Evolutionary conservation across 2,888 invertebrate species (phyloP).

Genomic region (Habrosyne pyritoides): DNA sequence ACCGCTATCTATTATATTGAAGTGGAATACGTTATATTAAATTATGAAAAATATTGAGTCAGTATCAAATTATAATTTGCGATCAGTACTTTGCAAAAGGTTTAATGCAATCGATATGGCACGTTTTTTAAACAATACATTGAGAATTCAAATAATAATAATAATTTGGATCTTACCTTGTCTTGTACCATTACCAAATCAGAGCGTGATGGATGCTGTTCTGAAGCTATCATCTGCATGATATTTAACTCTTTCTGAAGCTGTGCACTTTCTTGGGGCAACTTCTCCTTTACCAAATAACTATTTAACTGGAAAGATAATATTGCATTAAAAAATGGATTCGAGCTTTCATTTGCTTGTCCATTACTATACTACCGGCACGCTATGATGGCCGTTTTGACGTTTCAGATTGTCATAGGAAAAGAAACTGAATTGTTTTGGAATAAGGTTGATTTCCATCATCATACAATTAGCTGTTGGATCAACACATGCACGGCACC

Average conservation of each 20-base stretch:
- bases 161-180: slow-evolving; percentile 72
- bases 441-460: no score
- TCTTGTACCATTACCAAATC: slow-evolving; percentile 86
- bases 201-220: slow-evolving; percentile 85
- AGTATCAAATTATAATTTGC: no score
- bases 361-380: no score
- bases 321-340: not conserved
- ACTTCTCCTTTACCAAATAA: slow-evolving; percentile 90
- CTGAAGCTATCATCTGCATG: slow-evolving; percentile 86
- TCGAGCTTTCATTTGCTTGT: slow-evolving; percentile 21
- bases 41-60: no score
- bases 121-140: no score
- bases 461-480: no score
- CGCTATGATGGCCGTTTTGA: no score
- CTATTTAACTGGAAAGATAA: slow-evolving; percentile 81
- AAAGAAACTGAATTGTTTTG: no score
- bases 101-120: not conserved
- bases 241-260: slow-evolving; percentile 87
- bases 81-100: not conserved
- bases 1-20: slow-evolving; percentile 65
- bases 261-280: slow-evolving; percentile 88
- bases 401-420: no score
- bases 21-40: no score
- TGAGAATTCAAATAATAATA: not conserved
- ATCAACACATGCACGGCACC: no score